Conservation (phyloP, 2,888 invertebrate species). For the Megamerina dolium region DNA sequence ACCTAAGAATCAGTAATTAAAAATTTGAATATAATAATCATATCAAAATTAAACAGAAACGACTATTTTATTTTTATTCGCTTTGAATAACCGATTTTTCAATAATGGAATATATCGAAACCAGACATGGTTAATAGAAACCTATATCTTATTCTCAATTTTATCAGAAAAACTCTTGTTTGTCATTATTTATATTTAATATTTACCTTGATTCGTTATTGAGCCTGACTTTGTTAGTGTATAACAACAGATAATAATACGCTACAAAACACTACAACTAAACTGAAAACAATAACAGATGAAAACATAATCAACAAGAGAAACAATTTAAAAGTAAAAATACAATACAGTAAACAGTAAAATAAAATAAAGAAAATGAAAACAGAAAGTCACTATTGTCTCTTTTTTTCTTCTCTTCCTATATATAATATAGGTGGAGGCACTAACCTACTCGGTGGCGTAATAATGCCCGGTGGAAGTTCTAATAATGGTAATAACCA, state of each 20-base stretch:
- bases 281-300: slow-evolving; percentile 36
- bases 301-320: slow-evolving; percentile 21
- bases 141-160: too few species aligned
- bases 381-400: slow-evolving; percentile 52
- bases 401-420: slow-evolving; percentile 52
- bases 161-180: not conserved
- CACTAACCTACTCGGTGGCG: slow-evolving; percentile 49
- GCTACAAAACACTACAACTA: slow-evolving; percentile 19
- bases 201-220: slow-evolving; percentile 28
- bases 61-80: too few species aligned
- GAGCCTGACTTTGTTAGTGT: slow-evolving; percentile 48
- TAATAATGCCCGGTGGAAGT: slow-evolving; percentile 49
- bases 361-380: slow-evolving; percentile 20
- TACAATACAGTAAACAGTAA: slow-evolving; percentile 21
- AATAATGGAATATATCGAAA: too few species aligned
- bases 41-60: too few species aligned
- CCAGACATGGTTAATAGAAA: too few species aligned
- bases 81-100: too few species aligned
- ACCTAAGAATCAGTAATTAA: too few species aligned
- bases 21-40: too few species aligned
- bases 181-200: not conserved
- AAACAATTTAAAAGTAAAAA: slow-evolving; percentile 22
- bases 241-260: slow-evolving; percentile 20
- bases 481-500: slow-evolving; percentile 43
- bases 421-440: slow-evolving; percentile 50